Conservation (phyloP, 2,888 invertebrate genomes). For the Chloroclystis v-ata region DNA sequence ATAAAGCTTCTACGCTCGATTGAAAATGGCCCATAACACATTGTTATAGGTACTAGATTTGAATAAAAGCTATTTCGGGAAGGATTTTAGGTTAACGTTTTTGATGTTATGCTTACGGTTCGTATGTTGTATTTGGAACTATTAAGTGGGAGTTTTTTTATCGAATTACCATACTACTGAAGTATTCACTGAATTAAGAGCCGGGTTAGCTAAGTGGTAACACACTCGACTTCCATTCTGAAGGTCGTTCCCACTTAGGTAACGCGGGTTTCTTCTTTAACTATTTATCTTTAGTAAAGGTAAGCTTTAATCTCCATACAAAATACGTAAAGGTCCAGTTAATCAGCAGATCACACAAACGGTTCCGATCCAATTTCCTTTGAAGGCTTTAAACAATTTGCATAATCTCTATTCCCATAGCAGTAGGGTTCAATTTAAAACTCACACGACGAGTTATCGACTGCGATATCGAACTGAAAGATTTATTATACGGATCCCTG, state of each 20-base stretch:
- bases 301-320: too few relatives aligned
- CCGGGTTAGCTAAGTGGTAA: too few relatives aligned
- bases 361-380: slow-evolving; percentile 2
- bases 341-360: neutral
- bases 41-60: slow-evolving; percentile 15
- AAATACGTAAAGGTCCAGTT: neutral
- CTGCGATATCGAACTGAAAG: slow-evolving; percentile 15
- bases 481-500: slow-evolving; percentile 13
- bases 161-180: too few relatives aligned
- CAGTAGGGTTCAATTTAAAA: slow-evolving; percentile 9
- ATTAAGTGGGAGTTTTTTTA: too few relatives aligned
- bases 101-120: neutral
- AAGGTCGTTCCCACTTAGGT: too few relatives aligned
- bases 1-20: slow-evolving; percentile 15
- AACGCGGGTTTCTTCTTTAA: too few relatives aligned
- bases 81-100: slow-evolving; percentile 11
- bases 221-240: too few relatives aligned
- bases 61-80: slow-evolving; percentile 7
- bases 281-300: too few relatives aligned
- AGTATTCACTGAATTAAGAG: too few relatives aligned
- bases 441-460: slow-evolving; percentile 10
- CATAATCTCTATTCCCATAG: slow-evolving; percentile 5
- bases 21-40: slow-evolving; percentile 16
- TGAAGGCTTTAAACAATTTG: neutral
- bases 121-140: too few relatives aligned